Evolutionary conservation across 2,113 vertebrate genomes (phyloP), one percentile per base, ranked within the genome.

Genomic region (Dicrurus megarhynchus): DNA sequence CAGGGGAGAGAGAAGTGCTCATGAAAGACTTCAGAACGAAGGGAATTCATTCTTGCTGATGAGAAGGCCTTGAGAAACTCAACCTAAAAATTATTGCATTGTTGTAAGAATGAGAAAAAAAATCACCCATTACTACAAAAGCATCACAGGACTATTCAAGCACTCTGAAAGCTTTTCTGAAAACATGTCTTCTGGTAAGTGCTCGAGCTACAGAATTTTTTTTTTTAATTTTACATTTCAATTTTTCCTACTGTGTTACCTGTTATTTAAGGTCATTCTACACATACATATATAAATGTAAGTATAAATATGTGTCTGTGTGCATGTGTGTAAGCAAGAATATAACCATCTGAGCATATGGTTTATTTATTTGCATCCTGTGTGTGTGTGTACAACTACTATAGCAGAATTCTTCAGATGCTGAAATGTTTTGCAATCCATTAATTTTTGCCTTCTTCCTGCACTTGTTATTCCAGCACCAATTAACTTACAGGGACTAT

Each of bases 391-490:
- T 81, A 74, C 84, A 75, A 59, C 64, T 75, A 75, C 52, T 67
- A 55, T 3, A 74, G 47, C 24, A 93, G 85, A 95, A 67, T 89
- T 74, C 60, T 90, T 70, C 27, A n/a, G 32, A 84, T 81, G 59
- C 47, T 88, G 47, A 92, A 90, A 55, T 41, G 42, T 55, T 86
- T 75, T 68, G 56, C 60, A 90, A 80, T 52, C 32, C 50, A 44
- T 77, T 94, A 67, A 80, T 90, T 95, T 92, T 86, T 77, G 46
- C 76, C 49, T 87, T 81, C 84, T 84, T 81, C 52, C n/a, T 78
- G 33, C 39, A 67, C 63, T 84, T 84, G 47, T 42, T 92, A 74
- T 50, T 44, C 68, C 86, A 95, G 49, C 76, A 55, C 16, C 52
- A 81, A 24, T 89, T 92, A 95, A 67, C 42, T 89, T 56, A 63